Evolutionary conservation across 2,797 vertebrate species (phyloP).

Genomic region (Macroramphosus scolopax): DNA sequence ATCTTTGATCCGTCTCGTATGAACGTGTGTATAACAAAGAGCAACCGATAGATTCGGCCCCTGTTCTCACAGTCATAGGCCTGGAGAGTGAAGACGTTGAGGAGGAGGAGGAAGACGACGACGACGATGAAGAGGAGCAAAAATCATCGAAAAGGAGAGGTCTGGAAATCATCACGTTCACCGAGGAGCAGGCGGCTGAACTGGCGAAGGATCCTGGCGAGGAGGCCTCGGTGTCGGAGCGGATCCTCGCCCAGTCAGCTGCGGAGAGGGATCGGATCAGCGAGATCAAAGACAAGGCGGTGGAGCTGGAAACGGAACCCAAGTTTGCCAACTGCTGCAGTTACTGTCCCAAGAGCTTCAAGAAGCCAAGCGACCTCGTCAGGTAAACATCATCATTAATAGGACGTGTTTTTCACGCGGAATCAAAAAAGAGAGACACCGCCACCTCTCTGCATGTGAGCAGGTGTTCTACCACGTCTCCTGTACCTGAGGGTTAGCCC

Average conservation of each 20-base stretch:
- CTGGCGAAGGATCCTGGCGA: constrained; percentile 91
- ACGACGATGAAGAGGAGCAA: constrained; percentile 82
- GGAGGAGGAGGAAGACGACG: constrained; percentile 73
- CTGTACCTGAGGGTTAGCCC: not conserved
- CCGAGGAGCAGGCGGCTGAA: constrained; percentile 94
- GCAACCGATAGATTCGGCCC: too few species aligned
- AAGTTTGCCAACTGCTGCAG: constrained; percentile 94
- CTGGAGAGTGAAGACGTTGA: constrained; percentile 79
- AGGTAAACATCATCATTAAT: constrained; percentile 83
- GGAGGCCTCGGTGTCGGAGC: constrained; percentile 92
- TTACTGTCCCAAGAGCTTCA: constrained; percentile 98
- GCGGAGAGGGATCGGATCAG: constrained; percentile 96
- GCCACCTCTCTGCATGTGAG: too few species aligned
- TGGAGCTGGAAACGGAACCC: constrained; percentile 90
- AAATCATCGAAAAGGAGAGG: constrained; percentile 80
- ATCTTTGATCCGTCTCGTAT: too few species aligned
- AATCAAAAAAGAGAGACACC: too few species aligned
- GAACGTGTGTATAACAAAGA: too few species aligned
- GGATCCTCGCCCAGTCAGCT: constrained; percentile 94
- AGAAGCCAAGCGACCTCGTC: constrained; percentile 96
- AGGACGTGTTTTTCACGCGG: too few species aligned
- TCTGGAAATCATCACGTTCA: constrained; percentile 92
- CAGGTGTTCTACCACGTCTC: too few species aligned
- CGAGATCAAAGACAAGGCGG: constrained; percentile 93
- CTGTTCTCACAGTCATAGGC: constrained; percentile 40